Evolutionary conservation across 2,888 invertebrate species (phyloP), one percentile per base, ranked within the genome.

Genomic region (Himalopsyche kuldschensis): DNA sequence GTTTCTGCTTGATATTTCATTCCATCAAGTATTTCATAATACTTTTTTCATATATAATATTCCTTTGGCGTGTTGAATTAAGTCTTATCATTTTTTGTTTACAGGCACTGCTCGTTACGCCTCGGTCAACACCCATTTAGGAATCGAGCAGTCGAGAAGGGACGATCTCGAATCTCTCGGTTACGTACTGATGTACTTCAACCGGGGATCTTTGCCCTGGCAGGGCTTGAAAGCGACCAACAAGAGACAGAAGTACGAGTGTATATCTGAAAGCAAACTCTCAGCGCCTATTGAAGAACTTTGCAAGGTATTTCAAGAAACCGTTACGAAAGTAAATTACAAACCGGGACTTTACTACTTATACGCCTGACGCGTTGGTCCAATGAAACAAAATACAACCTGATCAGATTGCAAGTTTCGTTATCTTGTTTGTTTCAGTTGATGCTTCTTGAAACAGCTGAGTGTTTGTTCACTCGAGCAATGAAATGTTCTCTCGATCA

Each of bases 181-280:
- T 87, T 99, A 99, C 90, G 99, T 99, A 88, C 94, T 99, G 88
- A 99, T 99, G 99, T 99, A 99, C 93, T 99, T 99, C 91, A 98
- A 99, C 91, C 94, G 98, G 87, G 99, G 99, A 87, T 97, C 97
- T 88, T 93, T 99, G 89, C 99, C 99, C n/a, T 99, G 99, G 99
- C 99, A 99, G 92, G 99, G 99, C 24, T 93, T 99, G 46, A 99
- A 99, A 90, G 99, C 99, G 6, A 99, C 98, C 84, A 99, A 98
- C 48, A 99, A 99, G 92, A 94, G 98, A 87, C 99, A 99, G 92
- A 99, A 99, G 91, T 99, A 99, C 90, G 99, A 99, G 90, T 95
- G 99, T 89, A 99, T 99, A 91, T 98, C 98, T 85, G 99, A 99
- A 90, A 99, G 99, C 93, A 99, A 99, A 93, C 95, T 99, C 93